Evolutionary conservation across 2,888 invertebrate species (phyloP).

Genomic region (Cecidostiba fungosa): DNA sequence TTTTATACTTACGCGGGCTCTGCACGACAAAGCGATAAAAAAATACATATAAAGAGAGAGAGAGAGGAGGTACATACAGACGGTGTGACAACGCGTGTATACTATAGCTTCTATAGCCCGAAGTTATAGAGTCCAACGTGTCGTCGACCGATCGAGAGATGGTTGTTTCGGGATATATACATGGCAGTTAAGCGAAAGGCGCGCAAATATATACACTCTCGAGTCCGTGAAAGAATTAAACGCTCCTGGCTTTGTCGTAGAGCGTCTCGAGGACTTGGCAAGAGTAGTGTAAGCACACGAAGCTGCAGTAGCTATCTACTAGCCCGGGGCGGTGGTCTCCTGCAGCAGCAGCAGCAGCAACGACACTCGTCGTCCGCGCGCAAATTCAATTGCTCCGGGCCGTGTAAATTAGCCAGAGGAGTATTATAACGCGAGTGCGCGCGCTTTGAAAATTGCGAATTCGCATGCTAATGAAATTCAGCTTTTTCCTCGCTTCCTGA

Average conservation of each 20-base stretch:
- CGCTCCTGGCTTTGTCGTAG: constrained; percentile 2
- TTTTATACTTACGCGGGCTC: not conserved
- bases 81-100: not conserved
- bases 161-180: not conserved
- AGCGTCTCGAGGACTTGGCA: constrained; percentile 11
- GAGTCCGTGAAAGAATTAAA: constrained; percentile 1
- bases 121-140: not conserved
- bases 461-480: constrained; percentile 29
- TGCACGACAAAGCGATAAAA: not conserved
- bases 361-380: constrained; percentile 6
- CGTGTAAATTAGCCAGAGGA: constrained; percentile 25
- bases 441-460: constrained; percentile 41
- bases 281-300: constrained; percentile 6
- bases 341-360: not conserved
- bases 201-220: not conserved
- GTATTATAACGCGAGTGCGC: not conserved
- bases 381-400: constrained; percentile 34
- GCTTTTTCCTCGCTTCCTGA: not conserved
- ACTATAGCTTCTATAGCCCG: not conserved
- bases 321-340: not conserved
- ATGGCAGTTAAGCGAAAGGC: too few species aligned
- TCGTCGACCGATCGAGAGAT: constrained; percentile 51
- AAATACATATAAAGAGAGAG: not conserved
- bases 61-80: not conserved
- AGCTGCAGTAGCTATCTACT: not conserved